Evolutionary conservation across 1,140 invertebrate genomes (phyloP), one percentile per base, ranked within the genome.

Genomic region (Drosophila subobscura): DNA sequence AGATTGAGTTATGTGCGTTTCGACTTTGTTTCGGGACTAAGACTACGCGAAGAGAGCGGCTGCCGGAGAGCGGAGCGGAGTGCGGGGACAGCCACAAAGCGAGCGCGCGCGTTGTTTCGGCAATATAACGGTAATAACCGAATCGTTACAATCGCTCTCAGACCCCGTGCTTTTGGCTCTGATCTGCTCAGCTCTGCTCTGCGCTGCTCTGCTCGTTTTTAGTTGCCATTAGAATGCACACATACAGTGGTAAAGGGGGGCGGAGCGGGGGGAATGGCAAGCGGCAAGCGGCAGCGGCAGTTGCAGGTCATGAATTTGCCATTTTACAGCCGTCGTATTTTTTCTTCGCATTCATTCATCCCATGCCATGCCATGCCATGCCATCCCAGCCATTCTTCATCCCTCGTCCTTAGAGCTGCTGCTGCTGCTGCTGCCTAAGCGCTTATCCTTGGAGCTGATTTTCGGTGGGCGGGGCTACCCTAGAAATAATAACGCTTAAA

Each of bases 401-500:
- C 49, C 49, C 42, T 22, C 71, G 40, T 45, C 33, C 33, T 37
- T 37, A 37, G 33, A 12, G 33, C 33, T 4, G 10, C 33, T 20
- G 16, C 16, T 20, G 16, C 16, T 20, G 27, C 27, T 37, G 7
- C 12, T 27, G 42, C 66, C 79, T 85, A 86, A 85, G 80, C 80
- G 79, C 60, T 85, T 85, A 85, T 85, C 72, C 81, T 64, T 63
- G 42, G 71, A 89, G 83, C 83, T 78, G 83, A 80, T 86, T 85
- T 80, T 80, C 29, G 20, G 67, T 29, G 52, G 23, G 22, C 27
- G n/a, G 12, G 10, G 58, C 81, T 77, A 83, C 86, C 83, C 89
- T 89, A 91, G 83, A 81, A 91, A 91, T 91, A 91, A 91, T 89
- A 91, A 91, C 85, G 90, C 85, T 91, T 91, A 91, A 91, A 91